These are phyloP conservation scores for Alces alces DNA, from an alignment of 2,113 vertebrate genomes.

Conservation along the genomic window DNA sequence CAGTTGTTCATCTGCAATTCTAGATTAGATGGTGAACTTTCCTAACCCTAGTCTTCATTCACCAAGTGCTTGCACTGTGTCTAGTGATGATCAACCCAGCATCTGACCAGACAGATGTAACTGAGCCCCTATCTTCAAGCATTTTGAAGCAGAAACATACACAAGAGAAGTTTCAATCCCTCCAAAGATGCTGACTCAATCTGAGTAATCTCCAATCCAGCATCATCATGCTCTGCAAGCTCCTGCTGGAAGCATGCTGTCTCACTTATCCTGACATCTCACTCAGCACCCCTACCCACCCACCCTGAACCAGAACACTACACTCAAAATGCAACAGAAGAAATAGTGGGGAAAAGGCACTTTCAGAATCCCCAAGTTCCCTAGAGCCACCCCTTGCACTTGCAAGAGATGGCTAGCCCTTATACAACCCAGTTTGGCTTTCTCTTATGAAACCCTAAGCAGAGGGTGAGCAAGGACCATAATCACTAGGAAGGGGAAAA, in stretches of 20 bases:
- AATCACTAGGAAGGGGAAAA: not conserved
- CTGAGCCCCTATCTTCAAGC: not conserved
- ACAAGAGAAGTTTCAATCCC: conserved; percentile 45
- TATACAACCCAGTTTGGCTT: conserved; percentile 5
- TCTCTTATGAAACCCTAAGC: not conserved
- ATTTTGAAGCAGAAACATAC: conserved; percentile 29
- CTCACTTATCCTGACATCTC: not conserved
- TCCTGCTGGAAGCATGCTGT: not conserved
- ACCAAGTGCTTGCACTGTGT: not conserved
- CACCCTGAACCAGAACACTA: not conserved
- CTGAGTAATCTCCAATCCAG: conserved; percentile 56
- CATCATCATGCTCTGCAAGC: conserved; percentile 9
- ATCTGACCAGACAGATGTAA: not conserved
- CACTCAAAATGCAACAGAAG: conserved; percentile 65
- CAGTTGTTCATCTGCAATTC: not conserved
- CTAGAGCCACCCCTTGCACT: not conserved
- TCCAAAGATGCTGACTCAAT: conserved; percentile 4
- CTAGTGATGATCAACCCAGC: conserved; percentile 12
- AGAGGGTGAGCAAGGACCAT: not conserved
- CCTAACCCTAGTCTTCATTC: not conserved
- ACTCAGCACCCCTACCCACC: not conserved
- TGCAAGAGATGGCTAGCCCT: not conserved
- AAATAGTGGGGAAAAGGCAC: conserved; percentile 71
- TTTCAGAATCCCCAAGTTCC: conserved; percentile 67
- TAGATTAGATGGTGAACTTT: not conserved